Evolutionary conservation across 2,797 vertebrate species (phyloP), one percentile per base, ranked within the genome.

Genomic region (Esox lucius): DNA sequence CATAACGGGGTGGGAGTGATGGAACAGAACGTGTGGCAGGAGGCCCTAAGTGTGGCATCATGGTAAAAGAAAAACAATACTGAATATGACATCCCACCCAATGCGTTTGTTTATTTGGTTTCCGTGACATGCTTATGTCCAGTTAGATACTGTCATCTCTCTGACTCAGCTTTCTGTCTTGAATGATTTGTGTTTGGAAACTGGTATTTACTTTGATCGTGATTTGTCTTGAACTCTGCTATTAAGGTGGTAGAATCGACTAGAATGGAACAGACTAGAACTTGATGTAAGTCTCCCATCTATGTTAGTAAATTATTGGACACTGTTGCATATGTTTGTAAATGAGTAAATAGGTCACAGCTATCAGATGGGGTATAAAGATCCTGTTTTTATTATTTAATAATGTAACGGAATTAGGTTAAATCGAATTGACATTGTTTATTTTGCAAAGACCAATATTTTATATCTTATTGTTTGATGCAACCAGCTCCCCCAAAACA

Each of bases 51-150:
- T 12, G 31, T 9, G 5, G 12, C 49, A 65, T 31, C 0, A 31
- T 19, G 12, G 67, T 33, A 35, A 16, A 26, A 51, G 74, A 68
- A 42, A 75, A 0, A 6, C 75, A 66, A 71, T 67, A 19, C 74
- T 64, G 56, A 79, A 82, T 67, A 33, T 7, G 11, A 81, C 72
- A 77, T 53, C 61, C 62, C 31, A 28, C 11, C 67, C 61, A 46
- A 67, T 74, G 53, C 62, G 39, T 49, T 31, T 61, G 24, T 17
- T 19, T 64, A 72, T 67, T 46, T 24, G 46, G 73, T 24, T 65
- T 33, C 49, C 42, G 35, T 59, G 62, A 42, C 9, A 7, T 49
- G 24, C 22, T 28, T 73, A 81, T 75, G 71, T 83, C 67, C 74
- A 75, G 74, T 77, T 22, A 59, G 19, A 73, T 59, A 61, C 3